Evolutionary conservation across 1,140 invertebrate genomes (phyloP).

Genomic region (Calliopsis andreniformis): DNA sequence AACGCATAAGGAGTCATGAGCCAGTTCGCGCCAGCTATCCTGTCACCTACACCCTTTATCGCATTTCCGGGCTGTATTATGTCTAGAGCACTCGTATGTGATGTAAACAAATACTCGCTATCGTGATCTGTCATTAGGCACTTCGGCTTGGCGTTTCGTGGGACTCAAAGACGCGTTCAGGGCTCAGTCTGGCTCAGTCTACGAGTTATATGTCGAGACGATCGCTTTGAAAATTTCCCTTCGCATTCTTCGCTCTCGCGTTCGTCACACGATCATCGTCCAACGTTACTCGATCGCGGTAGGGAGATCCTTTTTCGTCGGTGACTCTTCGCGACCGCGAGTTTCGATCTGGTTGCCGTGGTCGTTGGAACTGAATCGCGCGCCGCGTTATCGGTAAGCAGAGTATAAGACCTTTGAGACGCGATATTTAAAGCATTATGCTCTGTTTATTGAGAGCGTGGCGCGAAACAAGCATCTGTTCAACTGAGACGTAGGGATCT

Average conservation of each 20-base stretch:
- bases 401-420: slow-evolving; percentile 72
- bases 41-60: slow-evolving; percentile 69
- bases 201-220: slow-evolving; percentile 20
- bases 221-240: slow-evolving; percentile 23
- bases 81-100: slow-evolving; percentile 62
- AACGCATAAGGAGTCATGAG: too few species aligned
- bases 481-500: neutral
- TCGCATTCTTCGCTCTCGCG: neutral
- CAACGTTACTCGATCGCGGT: too few species aligned
- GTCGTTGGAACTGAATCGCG: too few species aligned
- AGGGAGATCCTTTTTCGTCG: too few species aligned
- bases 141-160: slow-evolving; percentile 44
- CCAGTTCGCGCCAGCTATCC: slow-evolving; percentile 1
- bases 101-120: slow-evolving; percentile 75
- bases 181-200: slow-evolving; percentile 38
- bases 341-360: too few species aligned
- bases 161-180: slow-evolving; percentile 28
- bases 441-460: slow-evolving; percentile 70
- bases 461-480: slow-evolving; percentile 50
- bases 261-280: neutral
- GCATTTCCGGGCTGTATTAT: slow-evolving; percentile 75
- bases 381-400: slow-evolving; percentile 71
- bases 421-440: slow-evolving; percentile 71
- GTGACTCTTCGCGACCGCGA: neutral
- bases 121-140: slow-evolving; percentile 61